These are phyloP conservation scores for Smutsia gigantea DNA, from an alignment of 2,797 vertebrate genomes.

Conservation along the genomic window DNA sequence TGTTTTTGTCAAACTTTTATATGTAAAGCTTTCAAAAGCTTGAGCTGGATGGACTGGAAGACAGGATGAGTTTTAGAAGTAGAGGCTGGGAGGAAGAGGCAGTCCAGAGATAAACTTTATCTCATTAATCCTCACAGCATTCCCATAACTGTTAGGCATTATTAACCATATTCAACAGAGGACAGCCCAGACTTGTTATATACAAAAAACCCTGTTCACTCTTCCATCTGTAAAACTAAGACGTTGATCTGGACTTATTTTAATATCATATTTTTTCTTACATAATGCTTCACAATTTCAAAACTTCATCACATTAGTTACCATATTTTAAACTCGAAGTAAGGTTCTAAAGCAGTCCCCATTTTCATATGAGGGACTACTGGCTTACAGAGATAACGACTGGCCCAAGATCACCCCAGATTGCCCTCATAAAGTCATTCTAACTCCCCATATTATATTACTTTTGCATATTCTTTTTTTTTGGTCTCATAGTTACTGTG, in stretches of 20 bases:
- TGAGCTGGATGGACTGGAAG: neutral
- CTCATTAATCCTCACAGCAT: neutral
- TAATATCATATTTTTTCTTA: slow-evolving; percentile 5
- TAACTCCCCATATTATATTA: neutral
- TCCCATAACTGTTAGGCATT: neutral
- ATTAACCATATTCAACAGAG: neutral
- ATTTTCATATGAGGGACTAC: neutral
- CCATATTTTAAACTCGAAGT: neutral
- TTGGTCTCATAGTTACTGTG: neutral
- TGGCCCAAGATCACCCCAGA: neutral
- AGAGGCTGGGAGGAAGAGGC: neutral
- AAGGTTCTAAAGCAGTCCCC: neutral
- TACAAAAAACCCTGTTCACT: neutral
- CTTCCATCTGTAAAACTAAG: neutral
- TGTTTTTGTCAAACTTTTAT: neutral
- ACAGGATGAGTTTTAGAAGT: neutral
- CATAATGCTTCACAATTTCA: neutral
- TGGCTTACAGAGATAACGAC: neutral
- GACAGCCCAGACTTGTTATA: neutral
- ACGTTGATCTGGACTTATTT: neutral
- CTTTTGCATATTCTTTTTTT: neutral
- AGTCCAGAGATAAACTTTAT: neutral
- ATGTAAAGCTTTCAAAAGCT: neutral
- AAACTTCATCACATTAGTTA: neutral
- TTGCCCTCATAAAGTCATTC: neutral